Base-by-base conservation (phyloP, 2,888 invertebrate genomes). In the Leucophenga maculata region DNA sequence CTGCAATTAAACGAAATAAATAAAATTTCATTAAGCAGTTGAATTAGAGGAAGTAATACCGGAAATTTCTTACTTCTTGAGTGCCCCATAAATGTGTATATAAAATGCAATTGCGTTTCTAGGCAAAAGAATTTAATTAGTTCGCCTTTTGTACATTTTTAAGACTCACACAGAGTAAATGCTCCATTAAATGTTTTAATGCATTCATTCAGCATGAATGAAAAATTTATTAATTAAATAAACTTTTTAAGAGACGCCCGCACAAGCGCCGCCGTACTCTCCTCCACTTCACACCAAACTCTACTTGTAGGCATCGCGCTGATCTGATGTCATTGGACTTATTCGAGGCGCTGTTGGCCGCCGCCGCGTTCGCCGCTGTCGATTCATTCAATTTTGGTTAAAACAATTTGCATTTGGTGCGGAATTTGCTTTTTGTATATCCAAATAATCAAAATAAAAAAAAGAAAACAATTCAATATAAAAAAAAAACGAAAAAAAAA, bases 311-410 rank as follows among this genome's bases (percentile, higher is more conserved):
- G 6, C 22, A 1, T n/a, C 22, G 3, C 22, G 1, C n/a, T 54
- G 22, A n/a, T 26, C n/a, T 26, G 9, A 26, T 57, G 57, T 57
- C 57, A 57, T 57, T 57, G 57, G 26, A 57, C 31, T 57, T 57
- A 18, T 57, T 57, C 31, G 57, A 26, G 57, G 57, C 57, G 50
- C 16, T 50, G 6, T 50, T 50, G 6, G 50, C 14, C 18, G 50
- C 18, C 16, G 14, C 13, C 11, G 6, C 11, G 4, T 13, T 50
- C 13, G 50, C 18, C 13, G 50, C n/a, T 6, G 46, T 46, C 46
- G 46, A 4, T 46, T 13, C n/a, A 46, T 13, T 46, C 2, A 26
- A 50, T 50, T 16, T 1, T 57, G 9, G n/a, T 57, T 57, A 20
- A 4, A 22, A 8, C 14, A 57, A 57, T 57, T 54, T 54, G n/a